Conservation (phyloP, 2,888 invertebrate species). For the Eupithecia pulchellata region DNA sequence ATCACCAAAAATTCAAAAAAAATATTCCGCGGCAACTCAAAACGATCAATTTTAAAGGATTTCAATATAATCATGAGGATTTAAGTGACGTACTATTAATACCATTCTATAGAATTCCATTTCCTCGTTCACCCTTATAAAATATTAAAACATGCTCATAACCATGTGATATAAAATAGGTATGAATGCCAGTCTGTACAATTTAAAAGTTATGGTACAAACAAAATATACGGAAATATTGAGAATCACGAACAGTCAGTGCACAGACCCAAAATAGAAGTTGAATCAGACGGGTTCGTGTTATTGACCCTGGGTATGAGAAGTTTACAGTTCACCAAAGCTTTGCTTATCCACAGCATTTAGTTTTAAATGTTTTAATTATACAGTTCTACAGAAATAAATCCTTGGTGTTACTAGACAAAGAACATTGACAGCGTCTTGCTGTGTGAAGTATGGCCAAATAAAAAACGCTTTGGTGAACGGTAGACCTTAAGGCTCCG, state of each 20-base stretch:
- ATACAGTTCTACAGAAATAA: background rate
- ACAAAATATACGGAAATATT: constrained; percentile 6
- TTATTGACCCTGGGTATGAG: constrained; percentile 42
- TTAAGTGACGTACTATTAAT: background rate
- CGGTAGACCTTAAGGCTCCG: constrained; percentile 31
- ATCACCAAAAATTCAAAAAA: too few species aligned
- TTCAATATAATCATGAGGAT: background rate
- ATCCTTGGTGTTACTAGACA: background rate
- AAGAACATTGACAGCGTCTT: background rate
- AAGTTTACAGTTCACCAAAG: background rate
- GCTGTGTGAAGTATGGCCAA: background rate
- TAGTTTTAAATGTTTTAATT: background rate
- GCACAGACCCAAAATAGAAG: constrained; percentile 31
- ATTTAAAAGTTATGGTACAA: background rate
- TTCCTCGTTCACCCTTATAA: constrained; percentile 13
- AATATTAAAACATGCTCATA: background rate
- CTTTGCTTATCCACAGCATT: background rate
- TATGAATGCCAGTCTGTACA: background rate
- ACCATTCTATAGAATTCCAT: constrained; percentile 5
- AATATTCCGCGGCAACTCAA: too few species aligned
- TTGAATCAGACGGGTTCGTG: constrained; percentile 32
- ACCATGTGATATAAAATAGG: background rate
- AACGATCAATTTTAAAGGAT: background rate
- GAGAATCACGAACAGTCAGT: constrained; percentile 12
- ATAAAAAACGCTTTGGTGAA: constrained; percentile 13